A percentile compares a stretch with the other conserved stretches of the same genome.
Evolutionary conservation across 2,797 vertebrate species (phyloP).

Genomic region (Cygnus olor): DNA sequence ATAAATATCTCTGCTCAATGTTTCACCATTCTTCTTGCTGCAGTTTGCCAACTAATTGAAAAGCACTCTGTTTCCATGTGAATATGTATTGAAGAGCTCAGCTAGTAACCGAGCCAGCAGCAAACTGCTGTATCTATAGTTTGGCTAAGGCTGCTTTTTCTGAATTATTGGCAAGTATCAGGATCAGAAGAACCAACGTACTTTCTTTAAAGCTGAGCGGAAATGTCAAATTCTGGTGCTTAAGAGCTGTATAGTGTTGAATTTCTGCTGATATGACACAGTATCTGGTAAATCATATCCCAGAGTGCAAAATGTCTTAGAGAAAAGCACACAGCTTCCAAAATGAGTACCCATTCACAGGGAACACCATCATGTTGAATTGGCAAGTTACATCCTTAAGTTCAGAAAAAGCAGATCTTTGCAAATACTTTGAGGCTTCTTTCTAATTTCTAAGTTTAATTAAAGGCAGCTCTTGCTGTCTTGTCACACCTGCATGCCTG

Average conservation of each 20-base stretch:
- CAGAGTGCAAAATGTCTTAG: background rate
- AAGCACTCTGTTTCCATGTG: background rate
- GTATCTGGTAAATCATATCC: background rate
- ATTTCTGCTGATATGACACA: constrained; percentile 54
- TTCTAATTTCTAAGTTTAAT: background rate
- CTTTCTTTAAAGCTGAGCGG: constrained; percentile 25
- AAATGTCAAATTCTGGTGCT: constrained; percentile 14
- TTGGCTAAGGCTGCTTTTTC: background rate
- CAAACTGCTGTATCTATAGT: constrained; percentile 18
- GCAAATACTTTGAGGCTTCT: background rate
- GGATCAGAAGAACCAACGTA: constrained; percentile 19
- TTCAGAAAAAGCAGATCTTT: background rate
- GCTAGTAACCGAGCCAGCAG: background rate
- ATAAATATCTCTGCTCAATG: background rate
- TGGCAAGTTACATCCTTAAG: background rate
- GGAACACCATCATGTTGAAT: background rate
- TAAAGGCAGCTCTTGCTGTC: background rate
- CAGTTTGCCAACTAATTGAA: constrained; percentile 36
- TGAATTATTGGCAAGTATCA: constrained; percentile 11
- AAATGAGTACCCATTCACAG: background rate
- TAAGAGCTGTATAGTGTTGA: constrained; percentile 26
- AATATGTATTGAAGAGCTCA: background rate
- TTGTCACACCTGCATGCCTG: background rate
- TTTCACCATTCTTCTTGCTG: background rate
- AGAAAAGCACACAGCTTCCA: background rate